These are phyloP conservation scores for Saccostrea echinata DNA, from an alignment of 1,140 invertebrate genomes.

Conservation along the genomic window DNA sequence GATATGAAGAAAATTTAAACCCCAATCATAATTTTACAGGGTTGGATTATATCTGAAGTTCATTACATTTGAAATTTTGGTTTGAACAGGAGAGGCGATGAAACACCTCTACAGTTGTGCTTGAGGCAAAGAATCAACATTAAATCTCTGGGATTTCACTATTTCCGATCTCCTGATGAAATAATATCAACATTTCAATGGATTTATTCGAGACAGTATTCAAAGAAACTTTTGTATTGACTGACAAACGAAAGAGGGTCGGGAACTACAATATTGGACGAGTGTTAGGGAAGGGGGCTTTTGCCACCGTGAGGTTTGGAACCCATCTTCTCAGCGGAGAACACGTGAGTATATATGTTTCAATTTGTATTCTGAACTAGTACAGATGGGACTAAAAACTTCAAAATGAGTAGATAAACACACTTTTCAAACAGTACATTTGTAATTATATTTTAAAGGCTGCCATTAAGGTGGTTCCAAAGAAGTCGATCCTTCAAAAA, in stretches of 20 bases:
- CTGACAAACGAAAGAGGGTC: constrained; percentile 42
- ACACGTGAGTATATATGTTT: background rate
- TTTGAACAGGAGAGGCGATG: background rate
- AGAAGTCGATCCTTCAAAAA: constrained; percentile 52
- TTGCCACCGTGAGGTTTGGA: constrained; percentile 46
- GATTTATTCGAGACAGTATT: constrained; percentile 48
- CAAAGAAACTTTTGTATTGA: constrained; percentile 45
- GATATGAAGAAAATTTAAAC: constrained; percentile 20
- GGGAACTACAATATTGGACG: constrained; percentile 48
- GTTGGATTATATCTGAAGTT: background rate
- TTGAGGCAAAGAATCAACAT: background rate
- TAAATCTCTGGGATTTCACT: background rate
- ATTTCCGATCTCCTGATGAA: background rate
- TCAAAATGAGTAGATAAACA: background rate
- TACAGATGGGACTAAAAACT: too few species aligned
- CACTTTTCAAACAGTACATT: background rate
- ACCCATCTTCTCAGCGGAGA: constrained; percentile 44
- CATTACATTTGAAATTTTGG: background rate
- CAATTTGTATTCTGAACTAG: too few species aligned
- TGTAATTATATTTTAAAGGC: constrained; percentile 28
- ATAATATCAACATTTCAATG: background rate
- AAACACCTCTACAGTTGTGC: background rate
- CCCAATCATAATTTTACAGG: constrained; percentile 10
- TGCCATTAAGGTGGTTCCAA: constrained; percentile 52
- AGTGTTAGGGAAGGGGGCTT: constrained; percentile 49